These are phyloP conservation scores for Eulithis testata DNA, from an alignment of 2,888 invertebrate species.

Conservation along the genomic window DNA sequence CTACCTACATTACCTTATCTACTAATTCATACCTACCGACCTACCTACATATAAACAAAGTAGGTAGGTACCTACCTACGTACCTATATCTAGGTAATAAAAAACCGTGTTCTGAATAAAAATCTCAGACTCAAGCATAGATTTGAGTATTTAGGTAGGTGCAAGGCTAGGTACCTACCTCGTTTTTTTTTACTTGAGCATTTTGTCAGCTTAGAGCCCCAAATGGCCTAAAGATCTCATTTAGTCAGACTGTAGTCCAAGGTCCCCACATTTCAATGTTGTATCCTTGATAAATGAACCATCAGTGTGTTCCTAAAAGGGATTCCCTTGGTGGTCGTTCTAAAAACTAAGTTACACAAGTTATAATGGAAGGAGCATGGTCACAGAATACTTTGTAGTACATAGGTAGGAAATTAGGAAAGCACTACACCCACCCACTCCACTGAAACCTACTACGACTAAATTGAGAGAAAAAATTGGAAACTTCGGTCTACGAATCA, in stretches of 20 bases:
- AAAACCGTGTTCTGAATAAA: too few species aligned
- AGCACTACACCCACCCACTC: too few species aligned
- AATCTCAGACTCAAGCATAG: too few species aligned
- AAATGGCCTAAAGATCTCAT: neutral
- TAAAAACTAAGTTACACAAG: slow-evolving; percentile 49
- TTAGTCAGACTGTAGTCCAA: slow-evolving; percentile 6
- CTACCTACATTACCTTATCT: neutral
- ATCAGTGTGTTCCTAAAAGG: slow-evolving; percentile 34
- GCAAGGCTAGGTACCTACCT: too few species aligned
- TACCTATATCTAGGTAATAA: neutral
- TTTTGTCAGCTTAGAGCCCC: too few species aligned
- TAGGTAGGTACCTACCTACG: neutral
- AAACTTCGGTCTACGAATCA: neutral
- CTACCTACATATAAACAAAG: neutral
- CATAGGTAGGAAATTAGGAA: neutral
- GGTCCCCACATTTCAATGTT: slow-evolving; percentile 23
- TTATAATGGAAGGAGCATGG: slow-evolving; percentile 51
- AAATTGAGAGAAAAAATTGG: too few species aligned
- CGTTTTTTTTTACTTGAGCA: too few species aligned
- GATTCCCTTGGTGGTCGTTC: slow-evolving; percentile 46
- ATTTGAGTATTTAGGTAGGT: too few species aligned
- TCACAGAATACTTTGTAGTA: slow-evolving; percentile 19
- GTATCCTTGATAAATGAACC: slow-evolving; percentile 30
- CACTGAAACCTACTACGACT: too few species aligned
- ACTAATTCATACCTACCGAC: neutral